Percentiles rank a stretch among this genome's conserved stretches.
Evolutionary conservation across 2,113 vertebrate species (phyloP).

Genomic region (Mesitornis unicolor): DNA sequence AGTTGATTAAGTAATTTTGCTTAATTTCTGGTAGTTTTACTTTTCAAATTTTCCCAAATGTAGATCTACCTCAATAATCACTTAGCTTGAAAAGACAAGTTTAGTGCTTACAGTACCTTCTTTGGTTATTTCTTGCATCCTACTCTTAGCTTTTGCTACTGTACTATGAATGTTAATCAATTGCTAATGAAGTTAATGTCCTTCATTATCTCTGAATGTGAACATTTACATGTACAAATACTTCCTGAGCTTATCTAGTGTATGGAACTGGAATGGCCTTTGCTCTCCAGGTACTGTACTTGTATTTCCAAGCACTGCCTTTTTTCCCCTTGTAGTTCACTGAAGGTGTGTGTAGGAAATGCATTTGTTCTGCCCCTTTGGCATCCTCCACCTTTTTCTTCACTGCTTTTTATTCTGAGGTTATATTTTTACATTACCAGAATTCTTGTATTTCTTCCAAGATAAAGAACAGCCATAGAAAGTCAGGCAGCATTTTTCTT

Average conservation of each 20-base stretch:
- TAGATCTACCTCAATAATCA: neutral
- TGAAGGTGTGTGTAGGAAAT: neutral
- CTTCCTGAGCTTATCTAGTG: neutral
- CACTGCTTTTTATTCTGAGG: neutral
- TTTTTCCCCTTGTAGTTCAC: neutral
- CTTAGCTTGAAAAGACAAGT: neutral
- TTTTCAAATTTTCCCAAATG: neutral
- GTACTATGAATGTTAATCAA: neutral
- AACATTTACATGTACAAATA: neutral
- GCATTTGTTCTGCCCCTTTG: neutral
- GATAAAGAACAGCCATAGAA: neutral
- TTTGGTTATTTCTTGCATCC: neutral
- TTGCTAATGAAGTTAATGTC: neutral
- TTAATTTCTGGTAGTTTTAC: neutral
- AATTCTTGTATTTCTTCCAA: neutral
- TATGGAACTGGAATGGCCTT: neutral
- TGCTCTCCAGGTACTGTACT: neutral
- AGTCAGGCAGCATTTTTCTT: neutral
- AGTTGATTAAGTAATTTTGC: neutral
- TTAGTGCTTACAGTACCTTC: neutral
- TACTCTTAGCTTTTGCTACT: neutral
- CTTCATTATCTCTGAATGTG: neutral
- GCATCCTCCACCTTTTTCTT: neutral
- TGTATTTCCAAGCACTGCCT: neutral
- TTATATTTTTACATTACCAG: neutral